phyloP scores from a whole-genome alignment of 2,888 invertebrate genomes.

The Ephialtes manifestator region DNA sequence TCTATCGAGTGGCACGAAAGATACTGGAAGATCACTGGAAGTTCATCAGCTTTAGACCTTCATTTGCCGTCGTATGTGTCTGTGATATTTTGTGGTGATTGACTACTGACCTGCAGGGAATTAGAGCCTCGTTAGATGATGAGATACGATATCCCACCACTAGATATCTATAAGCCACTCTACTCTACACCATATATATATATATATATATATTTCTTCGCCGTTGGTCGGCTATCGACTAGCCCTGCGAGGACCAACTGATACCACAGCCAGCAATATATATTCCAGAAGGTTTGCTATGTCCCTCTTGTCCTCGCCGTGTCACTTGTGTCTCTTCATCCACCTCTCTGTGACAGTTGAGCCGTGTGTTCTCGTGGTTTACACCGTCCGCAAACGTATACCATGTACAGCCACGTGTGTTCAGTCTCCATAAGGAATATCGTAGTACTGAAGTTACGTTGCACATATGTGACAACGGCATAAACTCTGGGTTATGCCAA shows the following conservation, averaged over 20 bases:
- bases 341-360: constrained; percentile 18
- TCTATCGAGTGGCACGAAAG: constrained; percentile 30
- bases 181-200: too few relatives aligned
- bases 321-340: constrained; percentile 35
- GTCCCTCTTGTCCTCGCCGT: background rate
- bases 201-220: constrained; percentile 36
- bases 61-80: constrained; percentile 13
- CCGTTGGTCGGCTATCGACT: constrained; percentile 19
- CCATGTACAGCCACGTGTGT: background rate
- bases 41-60: background rate
- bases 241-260: constrained; percentile 11
- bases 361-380: constrained; percentile 53
- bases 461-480: background rate
- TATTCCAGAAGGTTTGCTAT: constrained; percentile 18
- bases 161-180: constrained; percentile 32
- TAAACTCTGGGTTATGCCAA: constrained; percentile 13
- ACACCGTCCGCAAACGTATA: constrained; percentile 33
- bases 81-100: constrained; percentile 23
- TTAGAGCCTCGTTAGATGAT: constrained; percentile 54
- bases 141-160: constrained; percentile 16
- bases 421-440: background rate
- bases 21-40: constrained; percentile 1
- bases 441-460: background rate
- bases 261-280: constrained; percentile 8
- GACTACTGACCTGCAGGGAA: constrained; percentile 50